phyloP scores from a whole-genome alignment of 2,797 vertebrate genomes.

The Argyrosomus regius region DNA sequence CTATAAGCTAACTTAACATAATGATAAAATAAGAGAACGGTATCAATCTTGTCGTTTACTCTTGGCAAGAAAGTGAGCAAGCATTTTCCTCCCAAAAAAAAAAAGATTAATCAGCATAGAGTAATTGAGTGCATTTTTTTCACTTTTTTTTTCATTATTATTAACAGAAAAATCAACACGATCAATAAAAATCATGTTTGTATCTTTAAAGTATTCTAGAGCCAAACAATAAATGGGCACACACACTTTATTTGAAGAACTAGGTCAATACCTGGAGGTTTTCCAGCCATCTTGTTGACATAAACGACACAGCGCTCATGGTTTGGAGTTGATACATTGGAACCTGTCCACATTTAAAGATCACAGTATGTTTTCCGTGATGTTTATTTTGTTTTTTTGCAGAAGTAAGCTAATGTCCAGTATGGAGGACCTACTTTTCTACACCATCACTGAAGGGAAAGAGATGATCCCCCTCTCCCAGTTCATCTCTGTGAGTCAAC shows the following conservation, averaged over 20 bases:
- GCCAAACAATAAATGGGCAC: background rate
- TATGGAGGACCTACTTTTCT: constrained; percentile 92
- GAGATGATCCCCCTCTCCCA: constrained; percentile 89
- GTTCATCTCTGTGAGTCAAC: constrained; percentile 89
- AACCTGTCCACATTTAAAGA: background rate
- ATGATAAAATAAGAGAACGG: too few species aligned
- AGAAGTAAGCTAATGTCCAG: constrained; percentile 81
- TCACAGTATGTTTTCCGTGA: background rate
- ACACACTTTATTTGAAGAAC: constrained; percentile 1
- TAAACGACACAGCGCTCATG: constrained; percentile 4
- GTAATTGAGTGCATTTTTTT: background rate
- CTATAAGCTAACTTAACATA: too few species aligned
- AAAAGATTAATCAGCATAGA: too few species aligned
- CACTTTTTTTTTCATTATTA: background rate
- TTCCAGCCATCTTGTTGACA: constrained; percentile 39
- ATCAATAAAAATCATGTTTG: background rate
- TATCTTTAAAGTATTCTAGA: background rate
- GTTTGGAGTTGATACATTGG: constrained; percentile 16
- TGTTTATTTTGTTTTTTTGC: constrained; percentile 42
- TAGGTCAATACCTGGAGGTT: constrained; percentile 11
- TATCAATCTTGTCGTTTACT: too few species aligned
- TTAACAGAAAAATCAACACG: background rate
- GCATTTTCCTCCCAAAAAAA: too few species aligned
- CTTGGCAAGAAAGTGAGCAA: too few species aligned
- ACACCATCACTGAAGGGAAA: constrained; percentile 92